Evolutionary conservation across 2,113 vertebrate species (phyloP), one percentile per base, ranked within the genome.

Genomic region (Garra rufa): DNA sequence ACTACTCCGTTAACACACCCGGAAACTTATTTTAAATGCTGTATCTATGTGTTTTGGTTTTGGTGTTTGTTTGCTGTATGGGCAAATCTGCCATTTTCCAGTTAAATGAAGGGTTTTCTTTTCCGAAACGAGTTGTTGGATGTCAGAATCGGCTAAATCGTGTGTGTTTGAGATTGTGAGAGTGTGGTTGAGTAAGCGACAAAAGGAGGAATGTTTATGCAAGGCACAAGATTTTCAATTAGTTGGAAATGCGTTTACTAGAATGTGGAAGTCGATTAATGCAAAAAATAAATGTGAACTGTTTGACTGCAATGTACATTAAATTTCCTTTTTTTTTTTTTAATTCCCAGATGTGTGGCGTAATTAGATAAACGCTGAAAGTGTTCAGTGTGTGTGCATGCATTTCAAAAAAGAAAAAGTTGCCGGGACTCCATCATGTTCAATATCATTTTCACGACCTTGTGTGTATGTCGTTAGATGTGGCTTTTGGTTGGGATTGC

Each of bases 281-380:
- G 88, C 82, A 61, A 83, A 90, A 90, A 90, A 88, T 85, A 91
- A 93, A 93, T 94, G 92, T 95, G 92, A 95, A 94, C 86, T 77
- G 82, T 83, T 88, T 85, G 63, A 90, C 86, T 85, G 85, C 86
- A 85, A 70, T 90, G 84, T 91, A 89, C 26, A 69, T 90, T 91
- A 73, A 76, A 77, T 88, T 90, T 88, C 21, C 90, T 89, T 89
- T 59, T 28, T 74, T 85, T 90, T 89, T 91, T 17, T 79, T 89
- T 90, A 89, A 61, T 30, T 30, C 2, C 44, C 61, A 89, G 57
- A 85, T 83, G 83, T 90, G 88, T 85, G 55, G 52, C 85, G 5
- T 85, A 76, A 88, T 90, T 89, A 85, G 76, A 82, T 86, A 71
- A 83, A 86, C 9, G 41, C 50, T 77, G 67, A 85, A 73, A 76